phyloP scores from a whole-genome alignment of 2,113 vertebrate species.

The Rallus limicola region DNA sequence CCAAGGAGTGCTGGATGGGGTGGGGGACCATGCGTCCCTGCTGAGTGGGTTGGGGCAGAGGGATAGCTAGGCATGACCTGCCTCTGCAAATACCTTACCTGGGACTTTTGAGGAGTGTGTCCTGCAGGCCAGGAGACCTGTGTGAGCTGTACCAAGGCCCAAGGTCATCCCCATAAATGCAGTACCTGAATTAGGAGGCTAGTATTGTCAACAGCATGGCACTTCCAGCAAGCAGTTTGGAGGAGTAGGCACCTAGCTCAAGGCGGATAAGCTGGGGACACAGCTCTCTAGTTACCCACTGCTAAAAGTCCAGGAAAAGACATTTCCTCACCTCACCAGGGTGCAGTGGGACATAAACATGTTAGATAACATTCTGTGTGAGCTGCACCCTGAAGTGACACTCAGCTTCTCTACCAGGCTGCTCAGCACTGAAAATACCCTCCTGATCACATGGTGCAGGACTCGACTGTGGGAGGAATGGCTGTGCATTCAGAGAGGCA shows the following conservation, averaged over 20 bases:
- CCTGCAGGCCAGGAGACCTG: fast-evolving
- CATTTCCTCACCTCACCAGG: not conserved
- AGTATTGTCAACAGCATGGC: not conserved
- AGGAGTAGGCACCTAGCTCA: not conserved
- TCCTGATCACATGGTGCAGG: not conserved
- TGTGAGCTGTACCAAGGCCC: not conserved
- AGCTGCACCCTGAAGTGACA: not conserved
- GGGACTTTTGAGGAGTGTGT: not conserved
- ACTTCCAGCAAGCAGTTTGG: fast-evolving
- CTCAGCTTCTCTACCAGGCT: not conserved
- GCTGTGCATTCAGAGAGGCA: not conserved
- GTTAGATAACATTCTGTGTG: not conserved
- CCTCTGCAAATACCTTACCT: not conserved
- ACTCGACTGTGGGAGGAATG: not conserved
- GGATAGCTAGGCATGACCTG: not conserved
- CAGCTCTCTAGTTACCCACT: not conserved
- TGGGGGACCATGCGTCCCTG: fast-evolving
- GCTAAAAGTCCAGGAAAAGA: not conserved
- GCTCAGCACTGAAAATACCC: not conserved
- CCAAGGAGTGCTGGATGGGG: too few relatives aligned
- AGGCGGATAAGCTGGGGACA: fast-evolving
- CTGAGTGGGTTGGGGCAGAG: not conserved
- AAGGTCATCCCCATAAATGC: not conserved
- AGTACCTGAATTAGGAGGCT: not conserved
- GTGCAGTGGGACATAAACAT: not conserved